phyloP scores from a whole-genome alignment of 2,113 vertebrate genomes.

The Athene cunicularia region DNA sequence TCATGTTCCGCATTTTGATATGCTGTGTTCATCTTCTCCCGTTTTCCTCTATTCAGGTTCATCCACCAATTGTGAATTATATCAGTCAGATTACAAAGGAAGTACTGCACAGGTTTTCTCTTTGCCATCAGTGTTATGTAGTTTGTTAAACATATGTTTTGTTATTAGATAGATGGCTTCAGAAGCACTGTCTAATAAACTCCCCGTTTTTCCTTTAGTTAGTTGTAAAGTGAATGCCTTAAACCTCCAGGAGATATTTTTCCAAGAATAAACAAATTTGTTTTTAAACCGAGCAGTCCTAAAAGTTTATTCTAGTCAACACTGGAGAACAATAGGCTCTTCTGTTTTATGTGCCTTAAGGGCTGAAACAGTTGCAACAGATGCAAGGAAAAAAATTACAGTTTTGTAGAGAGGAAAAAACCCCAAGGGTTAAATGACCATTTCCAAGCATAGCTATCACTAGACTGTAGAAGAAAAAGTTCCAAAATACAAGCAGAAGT shows the following conservation, averaged over 20 bases:
- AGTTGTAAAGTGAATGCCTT: conserved; percentile 5
- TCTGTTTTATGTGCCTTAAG: conserved; percentile 24
- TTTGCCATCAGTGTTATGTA: neutral
- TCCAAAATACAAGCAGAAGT: neutral
- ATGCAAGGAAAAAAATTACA: neutral
- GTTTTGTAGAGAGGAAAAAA: neutral
- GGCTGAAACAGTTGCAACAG: neutral
- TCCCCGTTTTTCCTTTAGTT: neutral
- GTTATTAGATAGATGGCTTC: neutral
- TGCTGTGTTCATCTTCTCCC: neutral
- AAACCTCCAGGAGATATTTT: conserved; percentile 6
- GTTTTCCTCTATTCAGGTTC: neutral
- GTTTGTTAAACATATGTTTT: conserved; percentile 20
- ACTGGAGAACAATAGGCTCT: conserved; percentile 28
- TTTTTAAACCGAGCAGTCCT: neutral
- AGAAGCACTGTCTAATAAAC: neutral
- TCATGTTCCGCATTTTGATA: conserved; percentile 24
- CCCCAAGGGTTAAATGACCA: neutral
- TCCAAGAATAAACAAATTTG: conserved; percentile 9
- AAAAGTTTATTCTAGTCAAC: conserved; percentile 22
- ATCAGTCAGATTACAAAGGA: neutral
- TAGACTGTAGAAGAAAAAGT: neutral
- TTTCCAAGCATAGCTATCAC: neutral
- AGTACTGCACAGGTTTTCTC: neutral
- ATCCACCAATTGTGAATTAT: neutral